Percentiles rank a stretch among this genome's conserved stretches.
phyloP scores from a whole-genome alignment of 1,140 invertebrate genomes.

The Drosophila rhopaloa region DNA sequence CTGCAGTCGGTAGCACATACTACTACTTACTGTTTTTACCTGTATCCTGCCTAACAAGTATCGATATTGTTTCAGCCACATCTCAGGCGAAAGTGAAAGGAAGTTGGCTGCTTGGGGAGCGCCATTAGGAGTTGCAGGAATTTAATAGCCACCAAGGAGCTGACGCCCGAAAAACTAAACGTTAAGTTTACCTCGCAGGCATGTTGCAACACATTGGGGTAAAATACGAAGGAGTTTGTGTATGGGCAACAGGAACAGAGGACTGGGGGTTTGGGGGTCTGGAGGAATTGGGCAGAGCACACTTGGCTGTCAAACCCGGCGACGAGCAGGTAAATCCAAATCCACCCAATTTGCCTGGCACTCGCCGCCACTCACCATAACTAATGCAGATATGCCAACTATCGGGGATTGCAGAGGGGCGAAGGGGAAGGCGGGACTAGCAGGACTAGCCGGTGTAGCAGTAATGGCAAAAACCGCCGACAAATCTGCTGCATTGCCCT shows the following conservation, averaged over 20 bases:
- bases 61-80: constrained; percentile 58
- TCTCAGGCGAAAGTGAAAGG: constrained; percentile 60
- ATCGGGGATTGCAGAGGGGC: constrained; percentile 33
- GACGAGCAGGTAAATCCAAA: constrained; percentile 60
- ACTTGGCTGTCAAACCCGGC: constrained; percentile 56
- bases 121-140: constrained; percentile 51
- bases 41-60: constrained; percentile 23
- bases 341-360: constrained; percentile 69
- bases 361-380: constrained; percentile 71
- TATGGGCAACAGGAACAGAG: too few species aligned
- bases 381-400: constrained; percentile 76
- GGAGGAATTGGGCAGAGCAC: not conserved
- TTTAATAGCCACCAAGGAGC: constrained; percentile 74
- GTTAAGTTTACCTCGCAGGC: constrained; percentile 61
- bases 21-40: constrained; percentile 1
- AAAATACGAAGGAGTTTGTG: too few species aligned
- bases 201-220: constrained; percentile 29
- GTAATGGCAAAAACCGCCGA: constrained; percentile 78
- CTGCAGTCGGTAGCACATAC: not conserved
- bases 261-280: not conserved
- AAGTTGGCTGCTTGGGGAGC: constrained; percentile 33
- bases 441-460: constrained; percentile 33
- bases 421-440: not conserved
- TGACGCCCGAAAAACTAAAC: constrained; percentile 54
- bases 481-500: constrained; percentile 77